Conservation (phyloP, 2,888 invertebrate genomes). For the Drepana falcataria region DNA sequence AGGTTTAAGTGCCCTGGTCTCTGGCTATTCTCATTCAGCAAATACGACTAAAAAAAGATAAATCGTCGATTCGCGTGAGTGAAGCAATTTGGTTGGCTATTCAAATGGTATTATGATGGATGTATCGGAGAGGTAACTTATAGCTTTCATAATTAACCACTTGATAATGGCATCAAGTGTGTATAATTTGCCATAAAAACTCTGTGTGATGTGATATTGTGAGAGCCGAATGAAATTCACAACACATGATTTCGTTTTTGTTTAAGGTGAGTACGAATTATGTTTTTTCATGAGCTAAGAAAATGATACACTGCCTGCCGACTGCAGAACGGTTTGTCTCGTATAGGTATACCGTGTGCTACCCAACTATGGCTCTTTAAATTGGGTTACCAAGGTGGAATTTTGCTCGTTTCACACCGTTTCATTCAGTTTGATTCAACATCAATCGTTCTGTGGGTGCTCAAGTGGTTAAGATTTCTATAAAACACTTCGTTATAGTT, state of each 20-base stretch:
- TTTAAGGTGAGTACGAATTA: too few relatives aligned
- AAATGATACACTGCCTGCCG: too few relatives aligned
- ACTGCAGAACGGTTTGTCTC: too few relatives aligned
- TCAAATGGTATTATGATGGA: constrained; percentile 46
- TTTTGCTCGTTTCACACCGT: too few relatives aligned
- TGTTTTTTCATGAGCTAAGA: too few relatives aligned
- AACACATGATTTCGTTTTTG: neutral
- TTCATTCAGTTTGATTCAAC: too few relatives aligned
- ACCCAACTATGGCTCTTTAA: too few relatives aligned
- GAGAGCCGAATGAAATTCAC: neutral
- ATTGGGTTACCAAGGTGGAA: too few relatives aligned
- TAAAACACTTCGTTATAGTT: too few relatives aligned
- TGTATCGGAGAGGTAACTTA: constrained; percentile 26
- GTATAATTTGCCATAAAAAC: constrained; percentile 12
- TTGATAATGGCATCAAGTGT: constrained; percentile 5
- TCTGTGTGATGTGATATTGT: constrained; percentile 1
- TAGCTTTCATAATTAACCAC: constrained; percentile 5
- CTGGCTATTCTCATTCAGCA: constrained; percentile 24
- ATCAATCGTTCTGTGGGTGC: too few relatives aligned
- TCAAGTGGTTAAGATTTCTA: too few relatives aligned
- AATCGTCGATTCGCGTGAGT: constrained; percentile 53
- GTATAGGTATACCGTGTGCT: too few relatives aligned
- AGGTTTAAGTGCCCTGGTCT: neutral
- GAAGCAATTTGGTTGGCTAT: constrained; percentile 47
- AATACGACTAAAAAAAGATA: constrained; percentile 34